Evolutionary conservation across 2,797 vertebrate species (phyloP), one percentile per base, ranked within the genome.

Genomic region (Amphiprion clarkii): DNA sequence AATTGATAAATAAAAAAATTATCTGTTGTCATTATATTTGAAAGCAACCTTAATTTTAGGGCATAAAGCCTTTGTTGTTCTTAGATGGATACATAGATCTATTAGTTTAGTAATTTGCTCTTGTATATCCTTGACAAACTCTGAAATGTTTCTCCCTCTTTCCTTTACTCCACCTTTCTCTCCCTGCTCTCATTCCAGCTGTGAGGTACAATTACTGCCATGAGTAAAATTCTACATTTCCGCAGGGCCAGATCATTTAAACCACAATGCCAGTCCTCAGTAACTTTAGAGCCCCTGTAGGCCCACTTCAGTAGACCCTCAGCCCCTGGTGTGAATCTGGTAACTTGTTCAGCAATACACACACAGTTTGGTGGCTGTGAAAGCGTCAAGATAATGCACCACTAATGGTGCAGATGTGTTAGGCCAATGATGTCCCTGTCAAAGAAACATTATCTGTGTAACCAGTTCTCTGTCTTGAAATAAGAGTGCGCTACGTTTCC

Each of bases 161-260:
- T 46, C 23, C 44, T 65, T 71, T 71, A 16, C 54, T 68, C 17
- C 68, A 13, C 67, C 71, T 48, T 72, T 75, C 67, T 62, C 39
- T 71, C 61, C 74, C 77, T 63, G 42, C 65, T 79, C 71, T 85
- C 81, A 53, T 59, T 91, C 84, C 71, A 86, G 64, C 76, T 85
- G 81, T 79, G 82, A 92, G 90, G 79, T 92, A 89, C 82, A 91
- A 89, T 93, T 92, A 92, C 92, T 87, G 87, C 87, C 81, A 89
- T 87, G 86, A 91, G 89, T 91, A 90, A 93, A 92, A 91, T 86
- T 90, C 91, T 90, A 92, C 90, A 92, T 94, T 92, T 93, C 90
- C 87, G 62, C 87, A 88, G 87, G 86, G 87, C 86, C 84, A 89
- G 90, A 94, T 91, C 87, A 91, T 88, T 93, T 86, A 91, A 91